These are phyloP conservation scores for Myotis davidii DNA, from an alignment of 2,113 vertebrate genomes.

Conservation along the genomic window DNA sequence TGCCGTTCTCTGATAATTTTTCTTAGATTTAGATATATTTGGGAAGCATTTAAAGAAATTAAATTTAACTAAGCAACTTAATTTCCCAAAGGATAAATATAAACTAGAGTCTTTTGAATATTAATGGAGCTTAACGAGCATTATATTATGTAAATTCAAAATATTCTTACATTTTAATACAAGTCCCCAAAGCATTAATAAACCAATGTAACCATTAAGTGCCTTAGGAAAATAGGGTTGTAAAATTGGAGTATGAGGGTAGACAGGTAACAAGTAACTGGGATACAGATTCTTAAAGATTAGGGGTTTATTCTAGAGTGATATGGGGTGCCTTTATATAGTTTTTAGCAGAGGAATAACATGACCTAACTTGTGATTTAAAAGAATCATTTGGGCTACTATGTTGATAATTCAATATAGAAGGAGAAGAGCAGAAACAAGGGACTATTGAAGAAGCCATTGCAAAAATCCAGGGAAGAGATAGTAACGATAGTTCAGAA, in stretches of 20 bases:
- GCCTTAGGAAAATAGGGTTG: neutral
- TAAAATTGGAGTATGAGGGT: neutral
- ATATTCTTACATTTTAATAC: constrained; percentile 7
- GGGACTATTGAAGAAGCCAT: neutral
- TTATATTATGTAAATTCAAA: neutral
- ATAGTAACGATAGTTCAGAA: neutral
- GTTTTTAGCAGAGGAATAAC: neutral
- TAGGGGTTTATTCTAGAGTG: neutral
- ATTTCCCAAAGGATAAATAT: neutral
- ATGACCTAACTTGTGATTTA: neutral
- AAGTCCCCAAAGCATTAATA: neutral
- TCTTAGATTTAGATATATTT: constrained; percentile 19
- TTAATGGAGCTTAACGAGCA: neutral
- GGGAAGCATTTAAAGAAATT: constrained; percentile 10
- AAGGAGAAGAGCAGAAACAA: neutral
- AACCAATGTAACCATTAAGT: neutral
- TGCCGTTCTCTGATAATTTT: constrained; percentile 1
- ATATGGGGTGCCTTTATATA: neutral
- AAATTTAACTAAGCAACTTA: constrained; percentile 33
- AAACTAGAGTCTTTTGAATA: constrained; percentile 22
- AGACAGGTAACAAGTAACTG: neutral
- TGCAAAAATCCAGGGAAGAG: neutral
- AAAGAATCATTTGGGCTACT: neutral
- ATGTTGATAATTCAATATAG: neutral
- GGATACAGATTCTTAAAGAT: neutral